Evolutionary conservation across 2,888 invertebrate species (phyloP).

Genomic region (Kryphioiulus occultus): DNA sequence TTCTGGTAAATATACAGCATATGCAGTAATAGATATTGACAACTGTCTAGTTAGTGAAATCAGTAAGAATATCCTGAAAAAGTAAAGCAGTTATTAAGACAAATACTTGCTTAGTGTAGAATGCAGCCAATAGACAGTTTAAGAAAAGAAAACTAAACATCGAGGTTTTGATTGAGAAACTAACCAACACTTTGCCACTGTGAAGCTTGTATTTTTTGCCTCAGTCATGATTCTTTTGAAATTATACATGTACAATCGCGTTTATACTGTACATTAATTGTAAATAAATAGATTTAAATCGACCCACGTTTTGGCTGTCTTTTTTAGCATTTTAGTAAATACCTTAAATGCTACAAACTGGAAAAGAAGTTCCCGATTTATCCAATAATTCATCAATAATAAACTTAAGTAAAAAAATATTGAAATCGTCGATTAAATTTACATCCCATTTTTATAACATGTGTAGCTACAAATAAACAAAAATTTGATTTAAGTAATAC

Average conservation of each 20-base stretch:
- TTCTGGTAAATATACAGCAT: no score
- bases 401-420: neutral
- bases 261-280: conserved; percentile 7
- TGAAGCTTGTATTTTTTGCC: neutral
- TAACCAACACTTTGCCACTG: neutral
- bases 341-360: neutral
- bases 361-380: neutral
- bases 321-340: neutral
- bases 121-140: neutral
- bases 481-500: neutral
- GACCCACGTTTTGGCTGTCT: neutral
- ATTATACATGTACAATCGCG: conserved; percentile 1
- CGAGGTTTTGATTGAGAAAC: no score
- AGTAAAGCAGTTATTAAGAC: neutral
- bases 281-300: neutral
- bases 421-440: no score
- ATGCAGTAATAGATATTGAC: no score
- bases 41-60: no score
- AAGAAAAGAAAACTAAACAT: neutral
- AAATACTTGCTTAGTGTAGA: neutral
- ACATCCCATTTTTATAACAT: neutral
- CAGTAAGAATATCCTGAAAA: no score
- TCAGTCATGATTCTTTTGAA: neutral
- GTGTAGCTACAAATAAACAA: no score
- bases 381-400: neutral